Evolutionary conservation across 2,797 vertebrate genomes (phyloP).

Genomic region (Pseudochirops cupreus): DNA sequence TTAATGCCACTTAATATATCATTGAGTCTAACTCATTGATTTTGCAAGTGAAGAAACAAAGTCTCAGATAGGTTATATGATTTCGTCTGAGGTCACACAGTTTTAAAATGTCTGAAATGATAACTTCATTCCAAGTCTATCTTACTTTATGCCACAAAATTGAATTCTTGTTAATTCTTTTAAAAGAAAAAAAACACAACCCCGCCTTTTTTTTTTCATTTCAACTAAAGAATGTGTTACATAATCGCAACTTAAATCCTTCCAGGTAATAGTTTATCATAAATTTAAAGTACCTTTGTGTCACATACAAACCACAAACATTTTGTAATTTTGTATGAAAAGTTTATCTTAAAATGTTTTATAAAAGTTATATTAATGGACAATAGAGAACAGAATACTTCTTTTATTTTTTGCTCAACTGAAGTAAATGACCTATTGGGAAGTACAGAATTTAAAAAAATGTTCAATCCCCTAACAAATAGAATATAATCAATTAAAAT

Average conservation of each 20-base stretch:
- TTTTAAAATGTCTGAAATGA: not conserved
- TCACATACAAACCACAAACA: not conserved
- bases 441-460: not conserved
- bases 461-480: not conserved
- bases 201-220: not conserved
- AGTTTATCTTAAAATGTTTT: not conserved
- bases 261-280: not conserved
- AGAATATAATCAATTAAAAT: not conserved
- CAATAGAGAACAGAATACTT: not conserved
- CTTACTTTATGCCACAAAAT: not conserved
- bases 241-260: not conserved
- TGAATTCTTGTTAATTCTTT: not conserved
- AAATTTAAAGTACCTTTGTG: not conserved
- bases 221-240: not conserved
- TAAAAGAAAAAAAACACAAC: not conserved
- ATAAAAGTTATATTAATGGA: not conserved
- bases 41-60: not conserved
- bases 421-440: not conserved
- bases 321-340: not conserved
- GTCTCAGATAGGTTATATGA: not conserved
- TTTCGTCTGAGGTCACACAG: not conserved
- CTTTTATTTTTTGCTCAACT: not conserved
- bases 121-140: not conserved
- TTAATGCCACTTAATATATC: not conserved
- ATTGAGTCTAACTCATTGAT: not conserved